Evolutionary conservation across 2,113 vertebrate genomes (phyloP).

Genomic region (Aplodontia rufa): DNA sequence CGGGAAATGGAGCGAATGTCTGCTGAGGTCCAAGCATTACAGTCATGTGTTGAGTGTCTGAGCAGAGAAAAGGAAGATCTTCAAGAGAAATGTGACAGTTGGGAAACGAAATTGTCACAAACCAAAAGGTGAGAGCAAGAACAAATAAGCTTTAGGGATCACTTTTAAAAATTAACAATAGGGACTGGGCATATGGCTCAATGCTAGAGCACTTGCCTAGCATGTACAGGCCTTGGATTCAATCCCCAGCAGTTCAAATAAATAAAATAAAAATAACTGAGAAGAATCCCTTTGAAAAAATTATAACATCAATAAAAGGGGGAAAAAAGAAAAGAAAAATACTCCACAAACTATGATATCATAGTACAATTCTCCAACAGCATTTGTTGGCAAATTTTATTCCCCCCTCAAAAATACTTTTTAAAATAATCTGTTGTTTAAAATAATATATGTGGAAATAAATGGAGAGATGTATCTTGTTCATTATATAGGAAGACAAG

Average conservation of each 20-base stretch:
- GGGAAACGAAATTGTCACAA: slow-evolving; percentile 85
- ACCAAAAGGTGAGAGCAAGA: slow-evolving; percentile 82
- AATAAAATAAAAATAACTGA: too few relatives aligned
- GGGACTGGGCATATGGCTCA: neutral
- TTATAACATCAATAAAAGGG: neutral
- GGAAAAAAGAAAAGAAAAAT: too few relatives aligned
- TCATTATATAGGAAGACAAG: neutral
- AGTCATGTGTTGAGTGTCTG: slow-evolving; percentile 75
- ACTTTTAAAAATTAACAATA: neutral
- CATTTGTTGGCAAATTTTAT: neutral
- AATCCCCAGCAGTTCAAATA: neutral
- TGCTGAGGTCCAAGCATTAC: slow-evolving; percentile 75
- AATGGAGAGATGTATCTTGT: neutral
- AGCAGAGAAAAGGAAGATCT: slow-evolving; percentile 82
- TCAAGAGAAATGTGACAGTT: slow-evolving; percentile 79
- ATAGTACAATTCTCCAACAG: neutral
- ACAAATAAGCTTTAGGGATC: neutral
- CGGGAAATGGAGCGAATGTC: slow-evolving; percentile 76
- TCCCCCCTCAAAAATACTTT: neutral
- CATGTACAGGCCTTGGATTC: neutral
- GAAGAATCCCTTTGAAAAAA: neutral
- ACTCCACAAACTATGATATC: neutral
- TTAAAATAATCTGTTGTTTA: neutral
- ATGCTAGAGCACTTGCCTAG: neutral
- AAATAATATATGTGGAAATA: slow-evolving; percentile 1